Percentiles rank a stretch among this genome's conserved stretches.
These are phyloP conservation scores for Clinocottus analis DNA, from an alignment of 2,113 vertebrate species.

Conservation along the genomic window DNA sequence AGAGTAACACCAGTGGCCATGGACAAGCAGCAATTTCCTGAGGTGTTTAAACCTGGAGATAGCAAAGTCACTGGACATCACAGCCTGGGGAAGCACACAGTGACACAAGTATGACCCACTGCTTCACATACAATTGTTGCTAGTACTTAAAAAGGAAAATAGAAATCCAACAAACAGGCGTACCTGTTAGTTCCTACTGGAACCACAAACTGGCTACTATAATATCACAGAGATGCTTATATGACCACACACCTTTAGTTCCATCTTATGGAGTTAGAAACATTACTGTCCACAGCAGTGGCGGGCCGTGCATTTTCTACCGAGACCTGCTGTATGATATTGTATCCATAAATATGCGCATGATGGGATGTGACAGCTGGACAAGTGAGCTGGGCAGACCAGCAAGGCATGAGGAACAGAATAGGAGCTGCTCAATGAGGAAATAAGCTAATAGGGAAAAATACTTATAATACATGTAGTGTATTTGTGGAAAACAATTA, in stretches of 20 bases:
- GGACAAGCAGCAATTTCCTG: conserved; percentile 92
- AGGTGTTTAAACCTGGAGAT: conserved; percentile 93
- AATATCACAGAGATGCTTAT: neutral
- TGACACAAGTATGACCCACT: neutral
- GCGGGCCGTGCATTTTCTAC: no score
- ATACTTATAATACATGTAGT: no score
- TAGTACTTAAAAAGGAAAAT: neutral
- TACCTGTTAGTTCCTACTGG: neutral
- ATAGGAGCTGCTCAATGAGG: no score
- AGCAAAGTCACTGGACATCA: conserved; percentile 98
- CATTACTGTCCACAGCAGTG: neutral
- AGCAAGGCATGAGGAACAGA: no score
- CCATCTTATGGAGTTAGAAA: neutral
- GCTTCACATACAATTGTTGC: neutral
- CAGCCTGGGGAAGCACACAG: conserved; percentile 85
- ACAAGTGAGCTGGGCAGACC: no score
- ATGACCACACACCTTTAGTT: neutral
- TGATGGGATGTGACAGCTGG: no score
- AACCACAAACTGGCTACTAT: no score
- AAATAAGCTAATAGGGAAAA: no score
- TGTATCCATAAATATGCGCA: no score
- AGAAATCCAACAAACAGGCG: neutral
- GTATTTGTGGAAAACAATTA: no score
- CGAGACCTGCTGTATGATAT: no score
- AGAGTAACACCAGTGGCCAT: conserved; percentile 93